These are phyloP conservation scores for Bombyx mandarina DNA, from an alignment of 1,140 invertebrate genomes.

Conservation along the genomic window DNA sequence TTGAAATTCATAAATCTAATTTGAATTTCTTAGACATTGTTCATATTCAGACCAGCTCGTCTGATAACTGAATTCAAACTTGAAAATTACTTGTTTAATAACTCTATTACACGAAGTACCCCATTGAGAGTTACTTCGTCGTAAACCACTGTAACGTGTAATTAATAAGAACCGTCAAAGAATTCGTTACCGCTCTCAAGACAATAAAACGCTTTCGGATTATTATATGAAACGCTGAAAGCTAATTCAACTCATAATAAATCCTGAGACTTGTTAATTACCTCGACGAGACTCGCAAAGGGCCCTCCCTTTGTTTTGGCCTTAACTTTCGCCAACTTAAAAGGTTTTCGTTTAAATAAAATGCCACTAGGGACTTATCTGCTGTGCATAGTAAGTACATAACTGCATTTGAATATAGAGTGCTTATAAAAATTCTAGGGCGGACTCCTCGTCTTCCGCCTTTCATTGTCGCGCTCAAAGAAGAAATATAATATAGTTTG, in stretches of 20 bases:
- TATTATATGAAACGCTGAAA: slow-evolving; percentile 64
- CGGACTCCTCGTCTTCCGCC: slow-evolving; percentile 32
- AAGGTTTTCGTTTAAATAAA: slow-evolving; percentile 43
- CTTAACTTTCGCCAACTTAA: slow-evolving; percentile 34
- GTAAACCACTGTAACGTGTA: slow-evolving; percentile 44
- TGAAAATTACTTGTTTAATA: slow-evolving; percentile 31
- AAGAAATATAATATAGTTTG: slow-evolving; percentile 58
- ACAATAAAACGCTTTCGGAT: slow-evolving; percentile 61
- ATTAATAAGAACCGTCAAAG: slow-evolving; percentile 44
- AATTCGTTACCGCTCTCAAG: slow-evolving; percentile 18
- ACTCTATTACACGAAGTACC: slow-evolving; percentile 36
- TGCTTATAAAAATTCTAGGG: slow-evolving; percentile 53
- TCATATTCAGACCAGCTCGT: too few relatives aligned
- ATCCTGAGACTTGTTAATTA: slow-evolving; percentile 65
- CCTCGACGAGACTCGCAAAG: slow-evolving; percentile 40
- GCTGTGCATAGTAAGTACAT: slow-evolving; percentile 32
- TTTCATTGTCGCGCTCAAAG: slow-evolving; percentile 48
- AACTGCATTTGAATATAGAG: slow-evolving; percentile 48
- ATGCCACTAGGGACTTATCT: slow-evolving; percentile 16
- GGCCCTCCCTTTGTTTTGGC: slow-evolving; percentile 41
- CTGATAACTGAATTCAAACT: slow-evolving; percentile 16
- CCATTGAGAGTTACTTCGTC: slow-evolving; percentile 30
- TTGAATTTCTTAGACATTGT: too few relatives aligned
- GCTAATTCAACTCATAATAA: slow-evolving; percentile 59
- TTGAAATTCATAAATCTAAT: too few relatives aligned